Evolutionary conservation across 2,113 vertebrate species (phyloP), one percentile per base, ranked within the genome.

Genomic region (Corythornis madagascariensis): DNA sequence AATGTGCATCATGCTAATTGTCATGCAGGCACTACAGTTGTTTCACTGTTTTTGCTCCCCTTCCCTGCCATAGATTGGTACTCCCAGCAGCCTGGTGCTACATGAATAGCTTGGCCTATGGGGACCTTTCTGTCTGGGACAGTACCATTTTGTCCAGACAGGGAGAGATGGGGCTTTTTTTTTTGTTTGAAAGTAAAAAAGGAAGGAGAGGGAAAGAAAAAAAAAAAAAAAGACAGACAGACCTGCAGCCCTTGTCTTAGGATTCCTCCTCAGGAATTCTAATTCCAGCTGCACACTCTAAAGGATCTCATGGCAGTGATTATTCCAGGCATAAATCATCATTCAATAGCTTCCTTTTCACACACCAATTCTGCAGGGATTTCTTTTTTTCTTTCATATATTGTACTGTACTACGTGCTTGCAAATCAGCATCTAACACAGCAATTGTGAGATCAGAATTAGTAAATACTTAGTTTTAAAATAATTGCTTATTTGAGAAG

Each of bases 81-180:
- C 93, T 87, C 93, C 80, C 92, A 38, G 90, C 95, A 70, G 86
- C 52, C 63, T 55, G 52, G 90, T 84, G 89, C 71, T 81, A 20
- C 94, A 40, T 50, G 90, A 96, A 82, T 94, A 76, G 86, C 82
- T 95, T 97, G 96, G 96, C 97, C 93, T 92, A 21, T 25, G 88
- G 91, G 91, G 96, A 97, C 96, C 95, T 97, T 95, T 96, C 91
- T 92, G 97, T 98, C 97, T 98, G 96, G 96, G 98, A 92, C 96
- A 96, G 92, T 96, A 98, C 97, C 97, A 97, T 97, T 97, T 87
- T 10, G 8, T 71, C 93, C 94, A 98, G 98, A 98, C 97, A 96
- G 97, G 98, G 98, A 97, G 97, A 95, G 88, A 75, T 55, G 7
- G 31, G 33, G 9, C 29, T 6, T 56, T 90, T 94, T 88, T 80